Evolutionary conservation across 2,888 invertebrate species (phyloP).

Genomic region (Drosophila picticornis): DNA sequence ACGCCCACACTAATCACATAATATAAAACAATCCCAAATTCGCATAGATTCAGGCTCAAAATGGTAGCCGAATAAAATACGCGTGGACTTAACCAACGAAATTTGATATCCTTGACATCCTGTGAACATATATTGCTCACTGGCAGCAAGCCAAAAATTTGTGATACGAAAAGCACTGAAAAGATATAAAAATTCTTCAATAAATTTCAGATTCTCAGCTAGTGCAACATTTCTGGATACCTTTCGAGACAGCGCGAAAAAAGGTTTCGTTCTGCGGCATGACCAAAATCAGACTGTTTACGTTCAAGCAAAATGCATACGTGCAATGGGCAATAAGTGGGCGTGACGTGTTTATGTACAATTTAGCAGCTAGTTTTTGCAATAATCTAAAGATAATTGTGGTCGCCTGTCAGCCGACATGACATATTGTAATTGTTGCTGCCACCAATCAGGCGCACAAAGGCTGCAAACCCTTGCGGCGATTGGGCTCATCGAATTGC

Average conservation of each 20-base stretch:
- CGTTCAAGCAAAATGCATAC: neutral
- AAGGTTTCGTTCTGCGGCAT: conserved; percentile 81
- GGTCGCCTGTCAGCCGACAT: conserved; percentile 60
- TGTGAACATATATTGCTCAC: conserved; percentile 70
- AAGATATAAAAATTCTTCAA: neutral
- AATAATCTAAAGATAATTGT: conserved; percentile 60
- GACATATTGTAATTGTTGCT: conserved; percentile 55
- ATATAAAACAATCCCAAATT: conserved; percentile 73
- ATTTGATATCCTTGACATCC: conserved; percentile 67
- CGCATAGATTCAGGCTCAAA: conserved; percentile 68
- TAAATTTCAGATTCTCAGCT: neutral
- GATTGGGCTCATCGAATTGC: conserved; percentile 86
- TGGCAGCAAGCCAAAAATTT: conserved; percentile 82
- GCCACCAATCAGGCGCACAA: conserved; percentile 71
- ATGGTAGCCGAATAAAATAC: conserved; percentile 69
- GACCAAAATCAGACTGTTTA: conserved; percentile 45
- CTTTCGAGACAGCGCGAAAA: conserved; percentile 73
- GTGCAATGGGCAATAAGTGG: conserved; percentile 31
- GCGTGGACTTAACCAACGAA: conserved; percentile 78
- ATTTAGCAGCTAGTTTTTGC: conserved; percentile 42
- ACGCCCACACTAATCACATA: conserved; percentile 67
- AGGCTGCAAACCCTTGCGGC: conserved; percentile 76
- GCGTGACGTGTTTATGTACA: conserved; percentile 49
- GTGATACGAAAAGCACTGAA: conserved; percentile 79
- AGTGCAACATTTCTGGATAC: conserved; percentile 34